Percentiles rank a stretch among this genome's conserved stretches.
Conservation (phyloP, 1,140 invertebrate genomes). For the Drosophila pallidifrons region DNA sequence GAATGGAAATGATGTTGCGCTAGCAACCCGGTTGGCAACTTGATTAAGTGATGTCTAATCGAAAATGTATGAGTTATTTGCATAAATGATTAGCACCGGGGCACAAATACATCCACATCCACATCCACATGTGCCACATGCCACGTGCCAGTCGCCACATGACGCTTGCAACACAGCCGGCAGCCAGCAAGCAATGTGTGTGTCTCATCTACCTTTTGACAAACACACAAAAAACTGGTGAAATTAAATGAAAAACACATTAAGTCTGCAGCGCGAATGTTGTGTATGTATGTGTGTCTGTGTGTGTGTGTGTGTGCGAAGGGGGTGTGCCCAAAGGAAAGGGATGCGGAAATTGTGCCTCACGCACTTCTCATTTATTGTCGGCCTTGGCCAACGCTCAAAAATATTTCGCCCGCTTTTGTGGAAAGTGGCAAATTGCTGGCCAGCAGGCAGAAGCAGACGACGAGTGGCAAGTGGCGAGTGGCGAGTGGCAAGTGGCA, state of each 20-base stretch:
- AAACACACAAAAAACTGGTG: constrained; percentile 19
- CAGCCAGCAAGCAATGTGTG: background rate
- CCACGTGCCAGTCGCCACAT: background rate
- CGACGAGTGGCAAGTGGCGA: constrained; percentile 10
- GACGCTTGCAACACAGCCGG: background rate
- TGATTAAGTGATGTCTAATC: constrained; percentile 66
- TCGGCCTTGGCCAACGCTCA: constrained; percentile 39
- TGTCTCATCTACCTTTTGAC: background rate
- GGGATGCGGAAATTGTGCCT: background rate
- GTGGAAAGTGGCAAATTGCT: constrained; percentile 74
- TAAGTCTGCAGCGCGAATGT: constrained; percentile 22
- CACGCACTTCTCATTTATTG: constrained; percentile 40
- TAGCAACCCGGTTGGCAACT: constrained; percentile 25
- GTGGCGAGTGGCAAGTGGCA: constrained; percentile 6
- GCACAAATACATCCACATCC: constrained; percentile 7
- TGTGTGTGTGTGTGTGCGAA: constrained; percentile 1
- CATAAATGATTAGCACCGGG: constrained; percentile 54
- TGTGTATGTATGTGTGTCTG: background rate
- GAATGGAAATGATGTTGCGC: constrained; percentile 19
- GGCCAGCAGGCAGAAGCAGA: constrained; percentile 26
- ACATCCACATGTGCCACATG: no score
- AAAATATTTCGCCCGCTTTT: constrained; percentile 45
- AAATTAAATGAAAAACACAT: constrained; percentile 56
- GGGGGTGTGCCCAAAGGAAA: background rate
- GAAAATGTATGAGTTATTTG: constrained; percentile 74